Evolutionary conservation across 92 coral and sea anemone genomes (phyloP), one percentile per base, ranked within the genome.

Genomic region (Epizoanthus stellaris): DNA sequence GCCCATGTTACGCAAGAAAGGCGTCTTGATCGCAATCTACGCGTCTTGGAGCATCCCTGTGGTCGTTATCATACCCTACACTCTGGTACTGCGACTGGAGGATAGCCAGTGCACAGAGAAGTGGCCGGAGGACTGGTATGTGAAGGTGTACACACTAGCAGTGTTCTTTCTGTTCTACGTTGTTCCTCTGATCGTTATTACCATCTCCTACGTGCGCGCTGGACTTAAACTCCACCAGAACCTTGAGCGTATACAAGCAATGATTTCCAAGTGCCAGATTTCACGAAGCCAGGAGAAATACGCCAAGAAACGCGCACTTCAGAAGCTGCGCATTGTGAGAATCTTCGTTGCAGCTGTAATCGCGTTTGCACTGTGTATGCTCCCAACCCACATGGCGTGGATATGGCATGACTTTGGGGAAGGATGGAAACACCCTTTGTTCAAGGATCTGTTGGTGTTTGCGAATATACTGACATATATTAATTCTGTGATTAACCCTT

Each of bases 101-200:
- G 92, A 88, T 4, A 87, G 75, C 21, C 83, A 89, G 6, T 96
- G 99, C 73, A 75, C 85, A 1, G 99, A 96, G 80, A 85, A 67
- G 40, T 96, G 99, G 99, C 98, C 98, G 0, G 91, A 88, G 25
- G 89, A 88, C 20, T 87, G 70, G 86, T 92, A 92, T 57, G 93
- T 92, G 10, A 92, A 90, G 58, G 70, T 86, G 6, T 96, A 92
- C 71, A 94, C 98, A 17, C 85, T 96, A 49, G 80, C 98, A 19
- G 89, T 96, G 21, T 91, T 96, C 30, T 80, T 91, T 1, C 61
- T 94, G 10, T 92, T 94, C 89, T 96, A 92, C 75, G 90, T 93
- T 65, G 85, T 92, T 40, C 99, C 99, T 12, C 91, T 96, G 20
- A 87, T 80, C 30, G 91, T 90, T 12, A 96, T 96, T 53, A 88